Percentiles rank a stretch among this genome's conserved stretches.
These are phyloP conservation scores for Peromyscus melanophrys DNA, from an alignment of 2,797 vertebrate species.

Conservation along the genomic window DNA sequence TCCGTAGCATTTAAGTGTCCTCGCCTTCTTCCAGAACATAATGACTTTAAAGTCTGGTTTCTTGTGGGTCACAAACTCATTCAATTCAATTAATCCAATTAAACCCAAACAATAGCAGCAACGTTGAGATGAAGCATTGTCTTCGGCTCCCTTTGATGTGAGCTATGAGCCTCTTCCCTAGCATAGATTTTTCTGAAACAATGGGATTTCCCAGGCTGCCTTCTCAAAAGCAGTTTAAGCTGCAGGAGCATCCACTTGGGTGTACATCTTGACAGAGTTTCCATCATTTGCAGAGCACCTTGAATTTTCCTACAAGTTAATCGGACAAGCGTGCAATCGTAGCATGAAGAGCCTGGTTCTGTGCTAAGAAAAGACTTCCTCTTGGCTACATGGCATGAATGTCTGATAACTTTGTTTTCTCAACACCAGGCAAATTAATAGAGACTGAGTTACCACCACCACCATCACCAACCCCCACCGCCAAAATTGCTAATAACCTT, in stretches of 20 bases:
- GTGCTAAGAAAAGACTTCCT: conserved; percentile 51
- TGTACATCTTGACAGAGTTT: conserved; percentile 70
- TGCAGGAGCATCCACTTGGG: conserved; percentile 60
- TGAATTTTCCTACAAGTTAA: conserved; percentile 25
- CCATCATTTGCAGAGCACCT: conserved; percentile 12
- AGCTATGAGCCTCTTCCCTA: neutral
- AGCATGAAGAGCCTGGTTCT: conserved; percentile 55
- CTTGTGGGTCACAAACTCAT: conserved; percentile 71
- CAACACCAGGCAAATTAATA: conserved; percentile 71
- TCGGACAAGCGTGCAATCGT: conserved; percentile 57
- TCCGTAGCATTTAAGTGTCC: neutral
- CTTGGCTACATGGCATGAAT: conserved; percentile 60
- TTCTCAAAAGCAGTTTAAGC: conserved; percentile 52
- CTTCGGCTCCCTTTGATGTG: conserved; percentile 62
- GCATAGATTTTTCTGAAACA: conserved; percentile 56
- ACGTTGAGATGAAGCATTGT: conserved; percentile 50
- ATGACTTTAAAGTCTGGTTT: conserved; percentile 71
- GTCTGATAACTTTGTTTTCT: conserved; percentile 74
- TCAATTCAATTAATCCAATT: conserved; percentile 78
- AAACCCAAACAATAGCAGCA: conserved; percentile 60
- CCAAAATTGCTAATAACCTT: conserved; percentile 61
- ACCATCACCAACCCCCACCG: too few relatives aligned
- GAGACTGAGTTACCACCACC: neutral
- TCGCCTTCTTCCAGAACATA: neutral
- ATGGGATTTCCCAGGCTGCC: conserved; percentile 2